Conservation (phyloP, 2,797 vertebrate genomes). For the Leptoclinus maculatus region DNA sequence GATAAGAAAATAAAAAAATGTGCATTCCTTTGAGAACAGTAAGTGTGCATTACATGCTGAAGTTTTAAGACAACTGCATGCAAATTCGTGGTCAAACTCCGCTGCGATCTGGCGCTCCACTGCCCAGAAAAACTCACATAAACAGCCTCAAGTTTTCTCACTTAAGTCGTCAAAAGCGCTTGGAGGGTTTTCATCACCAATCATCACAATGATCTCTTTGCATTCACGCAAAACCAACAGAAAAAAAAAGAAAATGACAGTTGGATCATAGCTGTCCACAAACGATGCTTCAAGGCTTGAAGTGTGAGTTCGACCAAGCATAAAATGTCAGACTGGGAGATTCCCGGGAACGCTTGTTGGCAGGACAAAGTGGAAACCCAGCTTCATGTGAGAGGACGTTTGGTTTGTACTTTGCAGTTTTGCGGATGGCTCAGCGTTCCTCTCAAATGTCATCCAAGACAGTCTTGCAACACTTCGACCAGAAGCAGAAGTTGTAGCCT, state of each 20-base stretch:
- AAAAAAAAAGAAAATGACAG: slow-evolving; percentile 67
- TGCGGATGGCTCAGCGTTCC: slow-evolving; percentile 66
- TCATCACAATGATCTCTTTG: slow-evolving; percentile 75
- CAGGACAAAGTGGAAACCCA: slow-evolving; percentile 77
- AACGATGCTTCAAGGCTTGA: slow-evolving; percentile 72
- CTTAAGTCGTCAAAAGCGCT: slow-evolving; percentile 75
- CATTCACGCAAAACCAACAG: slow-evolving; percentile 77
- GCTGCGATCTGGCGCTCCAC: slow-evolving; percentile 34
- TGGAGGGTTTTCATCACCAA: slow-evolving; percentile 78
- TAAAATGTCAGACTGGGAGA: slow-evolving; percentile 72
- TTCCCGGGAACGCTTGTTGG: slow-evolving; percentile 76
- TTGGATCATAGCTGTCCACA: slow-evolving; percentile 77
- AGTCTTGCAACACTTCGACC: slow-evolving; percentile 67
- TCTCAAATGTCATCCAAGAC: slow-evolving; percentile 77
- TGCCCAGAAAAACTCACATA: slow-evolving; percentile 44
- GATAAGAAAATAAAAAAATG: not conserved
- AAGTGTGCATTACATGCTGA: slow-evolving; percentile 24
- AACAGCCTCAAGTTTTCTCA: slow-evolving; percentile 65
- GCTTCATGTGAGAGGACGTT: slow-evolving; percentile 70
- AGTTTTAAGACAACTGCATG: slow-evolving; percentile 39
- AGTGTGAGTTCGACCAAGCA: slow-evolving; percentile 74
- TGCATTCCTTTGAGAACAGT: slow-evolving; percentile 1
- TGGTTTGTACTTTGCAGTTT: slow-evolving; percentile 72
- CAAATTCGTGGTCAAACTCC: slow-evolving; percentile 38
- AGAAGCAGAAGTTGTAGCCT: slow-evolving; percentile 77